Percentiles rank a stretch among this genome's conserved stretches.
Evolutionary conservation across 1,140 invertebrate genomes (phyloP).

Genomic region (Hyposmocoma kahamanoa): DNA sequence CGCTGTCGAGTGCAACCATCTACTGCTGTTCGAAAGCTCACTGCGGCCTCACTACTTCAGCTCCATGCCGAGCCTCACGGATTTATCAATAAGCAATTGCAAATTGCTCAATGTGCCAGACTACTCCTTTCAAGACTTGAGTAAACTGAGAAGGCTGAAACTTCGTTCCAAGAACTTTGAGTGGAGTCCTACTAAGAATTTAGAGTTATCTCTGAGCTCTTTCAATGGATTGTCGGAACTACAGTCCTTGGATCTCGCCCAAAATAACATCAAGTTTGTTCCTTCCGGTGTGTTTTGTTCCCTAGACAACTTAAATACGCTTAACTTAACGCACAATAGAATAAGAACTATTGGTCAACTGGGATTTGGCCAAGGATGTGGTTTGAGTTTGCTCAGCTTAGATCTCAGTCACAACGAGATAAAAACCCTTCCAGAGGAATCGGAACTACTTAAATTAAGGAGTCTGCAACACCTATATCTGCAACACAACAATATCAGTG

Average conservation of each 20-base stretch:
- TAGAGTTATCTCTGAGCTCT: conserved; percentile 80
- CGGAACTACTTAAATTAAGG: conserved; percentile 81
- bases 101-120: conserved; percentile 85
- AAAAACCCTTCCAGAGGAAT: conserved; percentile 79
- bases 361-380: conserved; percentile 78
- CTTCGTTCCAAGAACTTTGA: conserved; percentile 85
- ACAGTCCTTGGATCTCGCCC: conserved; percentile 84
- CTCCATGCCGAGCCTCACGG: conserved; percentile 81
- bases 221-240: conserved; percentile 84
- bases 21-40: conserved; percentile 86
- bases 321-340: conserved; percentile 89
- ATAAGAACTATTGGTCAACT: conserved; percentile 83
- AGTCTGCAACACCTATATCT: conserved; percentile 85
- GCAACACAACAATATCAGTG: conserved; percentile 88
- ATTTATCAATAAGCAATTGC: conserved; percentile 84
- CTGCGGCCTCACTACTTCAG: conserved; percentile 83
- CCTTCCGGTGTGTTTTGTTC: conserved; percentile 85
- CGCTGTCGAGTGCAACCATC: conserved; percentile 84
- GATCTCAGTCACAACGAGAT: conserved; percentile 88
- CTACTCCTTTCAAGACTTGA: conserved; percentile 84
- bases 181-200: conserved; percentile 81
- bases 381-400: conserved; percentile 78
- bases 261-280: conserved; percentile 87
- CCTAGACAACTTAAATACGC: conserved; percentile 83
- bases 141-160: conserved; percentile 81